Evolutionary conservation across 2,888 invertebrate genomes (phyloP).

Genomic region (Poecilobothrus nobilitatus): DNA sequence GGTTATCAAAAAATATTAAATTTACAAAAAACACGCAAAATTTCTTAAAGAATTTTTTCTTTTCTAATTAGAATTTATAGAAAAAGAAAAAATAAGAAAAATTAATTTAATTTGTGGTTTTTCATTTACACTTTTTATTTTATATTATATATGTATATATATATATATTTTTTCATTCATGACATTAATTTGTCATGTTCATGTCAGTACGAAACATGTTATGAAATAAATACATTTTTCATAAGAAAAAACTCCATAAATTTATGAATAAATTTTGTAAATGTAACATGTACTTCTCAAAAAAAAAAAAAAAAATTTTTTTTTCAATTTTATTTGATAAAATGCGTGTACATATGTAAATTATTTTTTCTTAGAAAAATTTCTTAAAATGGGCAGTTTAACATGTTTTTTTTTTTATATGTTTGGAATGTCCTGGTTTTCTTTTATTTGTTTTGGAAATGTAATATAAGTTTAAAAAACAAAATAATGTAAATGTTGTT

Average conservation of each 20-base stretch:
- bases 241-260: neutral
- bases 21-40: neutral
- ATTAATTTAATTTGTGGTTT: neutral
- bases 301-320: too few relatives aligned
- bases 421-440: neutral
- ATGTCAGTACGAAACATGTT: neutral
- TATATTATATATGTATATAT: too few relatives aligned
- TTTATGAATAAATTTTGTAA: neutral
- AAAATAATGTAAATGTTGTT: too few relatives aligned
- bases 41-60: neutral
- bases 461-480: too few relatives aligned
- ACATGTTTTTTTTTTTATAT: neutral
- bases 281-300: too few relatives aligned
- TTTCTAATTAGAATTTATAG: too few relatives aligned
- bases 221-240: neutral
- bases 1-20: neutral
- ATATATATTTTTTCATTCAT: neutral
- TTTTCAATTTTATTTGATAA: neutral
- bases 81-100: too few relatives aligned
- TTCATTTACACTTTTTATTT: too few relatives aligned
- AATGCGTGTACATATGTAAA: conserved; percentile 1
- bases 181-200: conserved; percentile 1
- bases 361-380: neutral
- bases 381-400: neutral
- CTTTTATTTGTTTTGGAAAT: neutral